phyloP scores from a whole-genome alignment of 2,797 vertebrate species.

The Xenops minutus region DNA sequence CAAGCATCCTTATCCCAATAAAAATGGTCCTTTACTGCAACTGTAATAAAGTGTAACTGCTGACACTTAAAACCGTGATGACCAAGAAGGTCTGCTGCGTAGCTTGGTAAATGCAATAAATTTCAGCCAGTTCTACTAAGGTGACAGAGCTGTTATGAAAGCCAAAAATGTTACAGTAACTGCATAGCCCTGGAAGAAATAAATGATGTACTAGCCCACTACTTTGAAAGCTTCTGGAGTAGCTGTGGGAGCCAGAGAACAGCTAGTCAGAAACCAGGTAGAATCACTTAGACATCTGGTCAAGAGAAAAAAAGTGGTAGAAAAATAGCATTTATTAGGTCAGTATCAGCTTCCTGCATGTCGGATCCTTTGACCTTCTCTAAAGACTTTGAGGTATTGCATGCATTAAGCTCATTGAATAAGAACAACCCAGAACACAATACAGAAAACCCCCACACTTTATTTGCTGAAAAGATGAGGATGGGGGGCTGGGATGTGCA shows the following conservation, averaged over 20 bases:
- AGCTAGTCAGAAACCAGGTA: background rate
- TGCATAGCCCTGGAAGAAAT: background rate
- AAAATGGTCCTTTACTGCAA: background rate
- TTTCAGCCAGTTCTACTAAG: background rate
- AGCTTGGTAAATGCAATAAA: background rate
- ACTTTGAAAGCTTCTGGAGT: background rate
- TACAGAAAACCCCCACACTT: accelerated
- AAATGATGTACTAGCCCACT: background rate
- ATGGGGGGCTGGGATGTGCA: background rate
- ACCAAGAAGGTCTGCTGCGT: background rate
- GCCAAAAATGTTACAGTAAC: background rate
- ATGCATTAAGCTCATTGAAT: background rate
- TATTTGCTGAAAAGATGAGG: background rate
- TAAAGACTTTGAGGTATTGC: background rate
- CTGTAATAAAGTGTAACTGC: background rate
- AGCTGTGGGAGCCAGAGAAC: background rate
- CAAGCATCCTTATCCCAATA: background rate
- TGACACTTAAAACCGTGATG: background rate
- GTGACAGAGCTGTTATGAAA: background rate
- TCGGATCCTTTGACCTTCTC: background rate
- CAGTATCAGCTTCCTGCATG: background rate
- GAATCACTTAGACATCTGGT: background rate
- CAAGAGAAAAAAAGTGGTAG: background rate
- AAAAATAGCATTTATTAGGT: background rate
- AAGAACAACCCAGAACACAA: background rate